Evolutionary conservation across 2,113 vertebrate genomes (phyloP), one percentile per base, ranked within the genome.

Genomic region (Furnarius figulus): DNA sequence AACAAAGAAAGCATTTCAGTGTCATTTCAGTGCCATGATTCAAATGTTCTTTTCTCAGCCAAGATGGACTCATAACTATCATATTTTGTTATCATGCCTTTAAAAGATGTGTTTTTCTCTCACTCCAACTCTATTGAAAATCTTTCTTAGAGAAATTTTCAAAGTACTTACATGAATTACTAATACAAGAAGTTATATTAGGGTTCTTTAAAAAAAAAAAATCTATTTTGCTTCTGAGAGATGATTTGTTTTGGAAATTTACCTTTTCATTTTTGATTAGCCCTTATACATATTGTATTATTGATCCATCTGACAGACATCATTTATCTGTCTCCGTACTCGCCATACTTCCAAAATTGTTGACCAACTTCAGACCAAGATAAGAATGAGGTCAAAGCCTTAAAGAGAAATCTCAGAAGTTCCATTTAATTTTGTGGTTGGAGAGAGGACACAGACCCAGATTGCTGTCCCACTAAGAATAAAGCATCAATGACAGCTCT

Each of bases 1-100:
- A 71, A 89, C 55, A 86, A 92, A 95, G 79, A 33, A 95, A 88
- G 37, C 65, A 86, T 92, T 96, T 95, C 68, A 44, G 40, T 88
- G 85, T 94, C 86, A n/a, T n/a, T n/a, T n/a, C n/a, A 90, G 15
- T 92, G 33, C 44, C 83, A 77, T 9, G 10, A 86, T 90, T 92
- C 90, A 92, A 78, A 81, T 81, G 63, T 78, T 85, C 77, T 91
- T 96, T 95, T 95, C 78, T 75, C 82, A 87, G 77, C 67, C 85
- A 94, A 74, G 47, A 75, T 3, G 81, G 84, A 95, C 93, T 85
- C 81, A 76, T 50, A 94, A 52, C 52, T 56, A 74, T 27, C 62
- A 77, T 83, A 82, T 85, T 95, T 94, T 90, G 27, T 85, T 88
- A 84, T 73, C 47, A 6, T 75, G 68, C 12, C 47, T 92, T 84